phyloP scores from a whole-genome alignment of 2,797 vertebrate species.

The Danio choprae region DNA sequence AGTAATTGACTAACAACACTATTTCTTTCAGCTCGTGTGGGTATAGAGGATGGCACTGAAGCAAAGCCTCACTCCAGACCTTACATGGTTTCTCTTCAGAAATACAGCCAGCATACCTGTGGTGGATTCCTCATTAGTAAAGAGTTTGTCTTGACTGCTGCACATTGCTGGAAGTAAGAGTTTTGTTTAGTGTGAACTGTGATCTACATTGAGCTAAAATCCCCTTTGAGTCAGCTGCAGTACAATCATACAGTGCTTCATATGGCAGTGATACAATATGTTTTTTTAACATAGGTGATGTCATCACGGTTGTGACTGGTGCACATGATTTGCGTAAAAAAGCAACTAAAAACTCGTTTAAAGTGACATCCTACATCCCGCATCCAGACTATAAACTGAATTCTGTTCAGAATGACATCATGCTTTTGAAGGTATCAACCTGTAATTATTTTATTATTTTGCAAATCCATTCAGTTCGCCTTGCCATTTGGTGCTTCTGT shows the following conservation, averaged over 20 bases:
- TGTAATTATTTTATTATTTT: no score
- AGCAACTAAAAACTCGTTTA: no score
- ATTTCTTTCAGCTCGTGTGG: conserved; percentile 41
- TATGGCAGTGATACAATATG: no score
- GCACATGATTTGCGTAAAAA: neutral
- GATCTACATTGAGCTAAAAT: no score
- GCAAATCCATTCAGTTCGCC: no score
- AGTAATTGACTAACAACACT: neutral
- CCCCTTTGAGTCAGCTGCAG: neutral
- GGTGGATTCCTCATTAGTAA: conserved; percentile 70
- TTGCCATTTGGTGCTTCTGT: no score
- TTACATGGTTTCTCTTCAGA: conserved; percentile 72
- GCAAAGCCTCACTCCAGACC: conserved; percentile 44
- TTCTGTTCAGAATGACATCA: conserved; percentile 61
- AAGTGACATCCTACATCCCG: no score
- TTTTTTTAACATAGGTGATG: no score
- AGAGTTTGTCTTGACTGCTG: conserved; percentile 73
- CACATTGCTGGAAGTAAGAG: conserved; percentile 64
- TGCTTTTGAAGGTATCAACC: conserved; percentile 70
- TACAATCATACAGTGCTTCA: no score
- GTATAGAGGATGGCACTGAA: conserved; percentile 32
- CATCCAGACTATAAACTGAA: no score
- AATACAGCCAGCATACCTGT: conserved; percentile 30
- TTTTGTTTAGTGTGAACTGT: neutral
- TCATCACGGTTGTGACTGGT: no score